phyloP scores from a whole-genome alignment of 2,113 vertebrate species.

The Laticauda laticaudata region DNA sequence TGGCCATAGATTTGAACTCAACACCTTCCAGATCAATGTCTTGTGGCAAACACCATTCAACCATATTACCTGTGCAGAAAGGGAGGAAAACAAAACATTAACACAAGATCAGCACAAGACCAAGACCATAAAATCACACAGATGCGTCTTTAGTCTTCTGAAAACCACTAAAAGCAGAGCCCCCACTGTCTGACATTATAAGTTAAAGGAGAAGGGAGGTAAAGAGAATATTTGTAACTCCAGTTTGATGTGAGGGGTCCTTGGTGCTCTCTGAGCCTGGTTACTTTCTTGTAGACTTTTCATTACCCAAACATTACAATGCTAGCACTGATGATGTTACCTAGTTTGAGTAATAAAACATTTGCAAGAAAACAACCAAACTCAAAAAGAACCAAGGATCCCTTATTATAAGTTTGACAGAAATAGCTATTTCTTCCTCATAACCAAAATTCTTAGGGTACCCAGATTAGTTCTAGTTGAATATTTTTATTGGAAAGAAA shows the following conservation, averaged over 20 bases:
- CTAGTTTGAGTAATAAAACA: not conserved
- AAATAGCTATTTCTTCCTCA: not conserved
- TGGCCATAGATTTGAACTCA: slow-evolving; percentile 99
- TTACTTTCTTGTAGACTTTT: too few relatives aligned
- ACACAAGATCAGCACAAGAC: not conserved
- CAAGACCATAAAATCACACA: not conserved
- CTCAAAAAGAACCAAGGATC: not conserved
- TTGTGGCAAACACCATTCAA: slow-evolving; percentile 96
- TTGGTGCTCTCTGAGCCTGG: too few relatives aligned
- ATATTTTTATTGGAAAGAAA: not conserved
- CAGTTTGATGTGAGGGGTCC: not conserved
- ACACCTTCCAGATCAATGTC: slow-evolving; percentile 94
- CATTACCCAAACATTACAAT: not conserved
- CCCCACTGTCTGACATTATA: not conserved
- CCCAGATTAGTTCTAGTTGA: not conserved
- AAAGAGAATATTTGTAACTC: not conserved
- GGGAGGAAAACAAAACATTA: not conserved
- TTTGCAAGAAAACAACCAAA: not conserved
- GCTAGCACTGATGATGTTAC: not conserved
- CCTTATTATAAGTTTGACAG: not conserved
- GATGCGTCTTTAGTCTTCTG: not conserved
- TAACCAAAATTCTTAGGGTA: not conserved
- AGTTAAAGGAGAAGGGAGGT: not conserved
- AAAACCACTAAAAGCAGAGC: not conserved
- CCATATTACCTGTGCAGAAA: slow-evolving; percentile 85